Evolutionary conservation across 92 coral and sea anemone species (phyloP), one percentile per base, ranked within the genome.

Genomic region (Actinernus sp.): DNA sequence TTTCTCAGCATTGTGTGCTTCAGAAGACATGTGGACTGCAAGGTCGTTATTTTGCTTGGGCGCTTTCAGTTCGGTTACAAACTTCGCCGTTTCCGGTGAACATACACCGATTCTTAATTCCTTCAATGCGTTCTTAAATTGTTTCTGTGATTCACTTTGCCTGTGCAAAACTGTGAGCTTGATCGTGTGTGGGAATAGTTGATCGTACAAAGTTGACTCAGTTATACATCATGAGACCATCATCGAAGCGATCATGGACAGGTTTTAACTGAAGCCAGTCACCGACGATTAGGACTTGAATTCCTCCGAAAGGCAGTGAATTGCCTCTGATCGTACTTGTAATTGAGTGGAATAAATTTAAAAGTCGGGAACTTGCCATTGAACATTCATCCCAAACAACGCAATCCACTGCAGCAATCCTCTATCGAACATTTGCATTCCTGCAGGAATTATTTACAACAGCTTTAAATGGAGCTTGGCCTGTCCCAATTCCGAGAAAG

Each of bases 351-450:
- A 19, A 61, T 23, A 62, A 26, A 9, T 62, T 27, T 5, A 62
- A 45, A 0, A 49, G 26, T 0, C 64, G 23, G 0, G 72, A 32
- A 8, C 72, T 74, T 16, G 34, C 41, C 81, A 74, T 61, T 1
- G 81, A 61, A 49, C 81, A 73, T 28, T 73, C 81, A 52, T 73
- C 81, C 81, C 81, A 73, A 1, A 61, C 36, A 6, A 73, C 54
- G 26, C 52, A 50, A 3, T 73, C 37, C 9, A 31, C 55, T 16
- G 16, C 43, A 3, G 39, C 6, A 12, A 48, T 17, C 19, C 56
- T 27, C 27, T 27, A 26, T n/a, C 51, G 4, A 7, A 50, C 31
- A 6, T 33, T 12, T 18, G 14, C 17, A 2, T 39, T 51, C 10
- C 28, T 14, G 11, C 3, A 22, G 16, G 64, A 27, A 11, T 38